Conservation (phyloP, 2,113 vertebrate species). For the Arothron firmamentum region DNA sequence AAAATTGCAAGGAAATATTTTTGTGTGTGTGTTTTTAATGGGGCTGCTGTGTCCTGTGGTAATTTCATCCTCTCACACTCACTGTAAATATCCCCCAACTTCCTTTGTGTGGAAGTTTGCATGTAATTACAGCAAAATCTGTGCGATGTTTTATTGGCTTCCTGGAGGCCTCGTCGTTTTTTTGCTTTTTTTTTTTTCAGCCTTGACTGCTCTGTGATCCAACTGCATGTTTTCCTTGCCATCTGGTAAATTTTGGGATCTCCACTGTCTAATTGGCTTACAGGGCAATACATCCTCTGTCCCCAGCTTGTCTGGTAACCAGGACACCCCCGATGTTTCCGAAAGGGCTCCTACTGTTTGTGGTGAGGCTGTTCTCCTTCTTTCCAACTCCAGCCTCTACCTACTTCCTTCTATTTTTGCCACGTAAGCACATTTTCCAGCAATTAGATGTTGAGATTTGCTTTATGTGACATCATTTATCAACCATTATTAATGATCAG, state of each 20-base stretch:
- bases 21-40: neutral
- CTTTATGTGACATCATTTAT: constrained; percentile 57
- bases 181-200: neutral
- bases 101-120: constrained; percentile 32
- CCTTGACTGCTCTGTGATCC: constrained; percentile 29
- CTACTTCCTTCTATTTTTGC: constrained; percentile 27
- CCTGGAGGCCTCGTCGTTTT: constrained; percentile 22
- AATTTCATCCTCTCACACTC: constrained; percentile 34
- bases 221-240: constrained; percentile 27
- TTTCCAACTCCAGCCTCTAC: constrained; percentile 11
- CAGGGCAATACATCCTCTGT: constrained; percentile 17
- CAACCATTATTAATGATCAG: constrained; percentile 41
- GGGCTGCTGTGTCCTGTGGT: neutral
- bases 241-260: constrained; percentile 30
- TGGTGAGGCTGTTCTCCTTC: constrained; percentile 26
- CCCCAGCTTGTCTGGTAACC: constrained; percentile 17
- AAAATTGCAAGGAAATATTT: constrained; percentile 3
- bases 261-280: constrained; percentile 26
- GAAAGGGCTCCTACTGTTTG: constrained; percentile 26
- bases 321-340: constrained; percentile 24
- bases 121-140: constrained; percentile 49
- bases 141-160: constrained; percentile 50
- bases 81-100: constrained; percentile 17
- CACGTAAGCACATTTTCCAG: constrained; percentile 51
- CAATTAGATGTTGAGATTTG: constrained; percentile 53